Conservation (phyloP, 2,888 invertebrate genomes). For the Abrostola tripartita region DNA sequence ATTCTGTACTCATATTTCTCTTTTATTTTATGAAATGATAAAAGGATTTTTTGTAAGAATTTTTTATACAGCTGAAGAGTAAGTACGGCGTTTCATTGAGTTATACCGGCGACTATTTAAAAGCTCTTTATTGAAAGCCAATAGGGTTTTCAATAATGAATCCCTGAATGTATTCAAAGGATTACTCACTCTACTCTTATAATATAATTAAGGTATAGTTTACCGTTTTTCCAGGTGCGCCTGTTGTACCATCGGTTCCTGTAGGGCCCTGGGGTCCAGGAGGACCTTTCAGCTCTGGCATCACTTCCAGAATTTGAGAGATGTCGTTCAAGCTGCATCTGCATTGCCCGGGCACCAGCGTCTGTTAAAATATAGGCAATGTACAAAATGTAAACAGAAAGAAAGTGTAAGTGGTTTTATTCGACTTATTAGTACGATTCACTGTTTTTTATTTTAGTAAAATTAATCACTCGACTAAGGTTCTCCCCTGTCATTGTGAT, state of each 20-base stretch:
- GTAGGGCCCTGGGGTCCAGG: slow-evolving; percentile 90
- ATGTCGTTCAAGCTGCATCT: slow-evolving; percentile 92
- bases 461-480: too few species aligned
- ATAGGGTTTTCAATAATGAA: too few species aligned
- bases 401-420: slow-evolving; percentile 13
- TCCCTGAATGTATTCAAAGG: too few species aligned
- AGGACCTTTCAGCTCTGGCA: slow-evolving; percentile 91
- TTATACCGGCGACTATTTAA: too few species aligned
- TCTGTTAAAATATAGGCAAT: slow-evolving; percentile 62
- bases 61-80: not conserved
- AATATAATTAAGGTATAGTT: slow-evolving; percentile 52
- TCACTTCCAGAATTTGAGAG: slow-evolving; percentile 89
- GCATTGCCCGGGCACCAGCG: slow-evolving; percentile 88
- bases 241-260: slow-evolving; percentile 93
- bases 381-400: slow-evolving; percentile 12
- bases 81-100: too few species aligned
- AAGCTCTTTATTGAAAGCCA: too few species aligned
- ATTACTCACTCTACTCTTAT: not conserved
- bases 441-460: too few species aligned
- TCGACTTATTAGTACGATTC: too few species aligned
- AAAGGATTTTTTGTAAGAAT: not conserved
- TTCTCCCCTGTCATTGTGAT: not conserved
- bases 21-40: not conserved
- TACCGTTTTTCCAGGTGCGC: slow-evolving; percentile 94
- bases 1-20: slow-evolving; percentile 14